These are phyloP conservation scores for Lagocephalus sceleratus DNA, from an alignment of 2,797 vertebrate genomes.

Conservation along the genomic window DNA sequence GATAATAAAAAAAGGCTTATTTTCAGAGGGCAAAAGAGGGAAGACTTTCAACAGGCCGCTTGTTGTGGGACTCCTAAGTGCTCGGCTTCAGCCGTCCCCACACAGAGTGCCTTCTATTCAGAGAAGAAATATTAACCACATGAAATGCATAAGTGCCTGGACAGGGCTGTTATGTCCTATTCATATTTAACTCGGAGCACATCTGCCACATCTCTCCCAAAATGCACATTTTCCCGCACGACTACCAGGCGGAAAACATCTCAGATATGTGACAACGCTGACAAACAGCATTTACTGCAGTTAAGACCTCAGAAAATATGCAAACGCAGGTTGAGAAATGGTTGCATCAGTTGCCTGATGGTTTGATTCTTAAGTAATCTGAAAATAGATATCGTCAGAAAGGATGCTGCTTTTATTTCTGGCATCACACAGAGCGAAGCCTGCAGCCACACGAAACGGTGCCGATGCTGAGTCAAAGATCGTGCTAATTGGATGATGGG, in stretches of 20 bases:
- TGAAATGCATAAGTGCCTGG: slow-evolving; percentile 74
- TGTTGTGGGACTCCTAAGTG: slow-evolving; percentile 70
- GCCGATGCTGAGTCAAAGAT: slow-evolving; percentile 59
- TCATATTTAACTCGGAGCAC: slow-evolving; percentile 76
- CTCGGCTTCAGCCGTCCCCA: slow-evolving; percentile 58
- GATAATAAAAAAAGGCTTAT: slow-evolving; percentile 78
- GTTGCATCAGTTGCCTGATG: slow-evolving; percentile 24
- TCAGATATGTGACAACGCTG: slow-evolving; percentile 57
- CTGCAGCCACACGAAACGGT: slow-evolving; percentile 32
- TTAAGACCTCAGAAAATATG: slow-evolving; percentile 33
- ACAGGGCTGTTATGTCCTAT: slow-evolving; percentile 76
- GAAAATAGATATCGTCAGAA: slow-evolving; percentile 28
- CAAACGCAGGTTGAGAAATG: slow-evolving; percentile 30
- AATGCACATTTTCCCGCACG: slow-evolving; percentile 67
- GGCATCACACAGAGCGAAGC: slow-evolving; percentile 24
- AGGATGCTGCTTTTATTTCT: slow-evolving; percentile 33
- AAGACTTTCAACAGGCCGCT: slow-evolving; percentile 58
- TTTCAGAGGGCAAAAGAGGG: slow-evolving; percentile 70
- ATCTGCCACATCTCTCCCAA: slow-evolving; percentile 64
- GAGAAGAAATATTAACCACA: slow-evolving; percentile 77
- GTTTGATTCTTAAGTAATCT: slow-evolving; percentile 49
- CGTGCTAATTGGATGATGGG: slow-evolving; percentile 67
- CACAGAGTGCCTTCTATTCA: slow-evolving; percentile 71
- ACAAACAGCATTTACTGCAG: slow-evolving; percentile 56
- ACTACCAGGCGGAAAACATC: slow-evolving; percentile 58